A percentile compares a stretch with the other conserved stretches of the same genome.
Conservation (phyloP, 2,113 vertebrate genomes). For the Collichthys lucidus region DNA sequence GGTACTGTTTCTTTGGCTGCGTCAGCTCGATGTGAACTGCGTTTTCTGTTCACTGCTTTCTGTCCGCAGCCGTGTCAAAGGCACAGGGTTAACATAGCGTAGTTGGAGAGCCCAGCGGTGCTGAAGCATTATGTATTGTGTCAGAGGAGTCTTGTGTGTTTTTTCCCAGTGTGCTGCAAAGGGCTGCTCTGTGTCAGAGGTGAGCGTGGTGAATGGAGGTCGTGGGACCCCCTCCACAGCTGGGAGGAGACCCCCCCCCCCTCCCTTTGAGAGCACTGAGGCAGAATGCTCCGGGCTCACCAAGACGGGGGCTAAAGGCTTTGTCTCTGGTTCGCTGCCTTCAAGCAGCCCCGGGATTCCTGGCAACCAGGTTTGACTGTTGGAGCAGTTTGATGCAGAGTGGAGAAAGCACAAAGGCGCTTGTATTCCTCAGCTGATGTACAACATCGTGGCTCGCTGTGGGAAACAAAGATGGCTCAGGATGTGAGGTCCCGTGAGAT, state of each 20-base stretch:
- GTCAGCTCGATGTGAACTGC: background rate
- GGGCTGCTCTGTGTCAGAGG: slow-evolving; percentile 77
- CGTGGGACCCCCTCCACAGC: slow-evolving; percentile 56
- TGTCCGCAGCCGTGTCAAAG: background rate
- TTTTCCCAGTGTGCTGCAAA: slow-evolving; percentile 70
- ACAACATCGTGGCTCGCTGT: slow-evolving; percentile 46
- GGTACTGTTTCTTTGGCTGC: background rate
- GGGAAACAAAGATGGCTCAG: slow-evolving; percentile 31
- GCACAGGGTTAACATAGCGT: slow-evolving; percentile 5
- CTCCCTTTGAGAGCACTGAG: slow-evolving; percentile 55
- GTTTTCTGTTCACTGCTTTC: slow-evolving; percentile 1
- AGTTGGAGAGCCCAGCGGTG: slow-evolving; percentile 33
- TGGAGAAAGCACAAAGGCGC: slow-evolving; percentile 64
- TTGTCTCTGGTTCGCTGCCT: slow-evolving; percentile 79
- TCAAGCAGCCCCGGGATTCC: slow-evolving; percentile 73
- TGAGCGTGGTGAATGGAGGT: slow-evolving; percentile 76
- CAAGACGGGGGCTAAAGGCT: slow-evolving; percentile 70
- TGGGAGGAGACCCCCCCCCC: slow-evolving; percentile 52
- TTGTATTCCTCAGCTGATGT: slow-evolving; percentile 75
- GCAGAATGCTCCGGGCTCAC: slow-evolving; percentile 68
- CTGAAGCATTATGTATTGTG: slow-evolving; percentile 44
- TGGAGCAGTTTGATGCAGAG: slow-evolving; percentile 43
- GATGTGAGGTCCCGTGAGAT: background rate
- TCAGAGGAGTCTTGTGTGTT: slow-evolving; percentile 67
- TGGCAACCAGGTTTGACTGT: slow-evolving; percentile 72